phyloP scores from a whole-genome alignment of 2,888 invertebrate species.

The Helobdella robusta region DNA sequence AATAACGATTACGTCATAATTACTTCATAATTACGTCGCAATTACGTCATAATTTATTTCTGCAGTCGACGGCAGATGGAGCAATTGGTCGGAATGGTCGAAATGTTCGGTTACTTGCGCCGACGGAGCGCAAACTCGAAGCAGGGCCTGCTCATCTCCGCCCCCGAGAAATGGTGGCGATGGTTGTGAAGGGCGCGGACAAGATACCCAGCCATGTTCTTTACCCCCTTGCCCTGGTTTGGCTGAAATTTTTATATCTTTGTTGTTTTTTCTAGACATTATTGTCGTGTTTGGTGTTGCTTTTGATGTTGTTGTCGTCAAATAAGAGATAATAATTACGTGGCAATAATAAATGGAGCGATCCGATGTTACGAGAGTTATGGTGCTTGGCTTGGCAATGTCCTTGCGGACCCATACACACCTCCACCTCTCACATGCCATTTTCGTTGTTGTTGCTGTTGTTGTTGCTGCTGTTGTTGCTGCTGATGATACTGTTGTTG shows the following conservation, averaged over 20 bases:
- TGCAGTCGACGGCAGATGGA: constrained; percentile 46
- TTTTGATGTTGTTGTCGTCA: no score
- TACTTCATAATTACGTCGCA: background rate
- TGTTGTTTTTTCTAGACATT: no score
- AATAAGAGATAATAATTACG: no score
- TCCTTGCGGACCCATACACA: no score
- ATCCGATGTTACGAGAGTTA: no score
- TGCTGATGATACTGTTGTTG: background rate
- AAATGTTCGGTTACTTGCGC: constrained; percentile 45
- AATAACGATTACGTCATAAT: no score
- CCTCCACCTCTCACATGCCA: no score
- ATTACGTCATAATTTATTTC: background rate
- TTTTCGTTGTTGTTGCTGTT: background rate
- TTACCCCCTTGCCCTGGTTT: constrained; percentile 30
- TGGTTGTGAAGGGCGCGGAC: constrained; percentile 21
- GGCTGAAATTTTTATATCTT: background rate
- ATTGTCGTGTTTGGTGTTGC: no score
- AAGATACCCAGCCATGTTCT: constrained; percentile 22
- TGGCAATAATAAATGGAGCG: no score
- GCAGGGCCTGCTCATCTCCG: constrained; percentile 43
- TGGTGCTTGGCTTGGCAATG: no score
- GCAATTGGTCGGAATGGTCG: constrained; percentile 43
- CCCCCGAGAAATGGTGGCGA: constrained; percentile 35
- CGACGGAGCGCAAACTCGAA: constrained; percentile 40
- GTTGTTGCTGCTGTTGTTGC: background rate